Percentiles rank a stretch among this genome's conserved stretches.
Evolutionary conservation across 2,797 vertebrate genomes (phyloP).

Genomic region (Sitta carolinensis): DNA sequence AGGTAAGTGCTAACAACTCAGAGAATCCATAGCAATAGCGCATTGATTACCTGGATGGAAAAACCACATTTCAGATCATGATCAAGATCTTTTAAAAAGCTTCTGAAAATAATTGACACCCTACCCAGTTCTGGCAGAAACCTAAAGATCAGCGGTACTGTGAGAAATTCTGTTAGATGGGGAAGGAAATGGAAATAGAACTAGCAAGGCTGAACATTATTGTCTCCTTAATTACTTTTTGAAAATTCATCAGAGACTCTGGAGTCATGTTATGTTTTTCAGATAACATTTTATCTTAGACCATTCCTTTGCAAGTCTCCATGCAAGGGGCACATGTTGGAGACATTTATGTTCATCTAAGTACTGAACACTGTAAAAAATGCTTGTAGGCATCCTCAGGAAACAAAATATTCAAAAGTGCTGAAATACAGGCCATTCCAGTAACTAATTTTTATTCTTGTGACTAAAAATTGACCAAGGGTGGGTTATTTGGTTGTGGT

Average conservation of each 20-base stretch:
- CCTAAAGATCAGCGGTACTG: not conserved
- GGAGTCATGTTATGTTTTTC: not conserved
- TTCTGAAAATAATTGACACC: not conserved
- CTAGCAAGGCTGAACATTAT: not conserved
- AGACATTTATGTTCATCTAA: not conserved
- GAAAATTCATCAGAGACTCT: not conserved
- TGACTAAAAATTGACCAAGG: not conserved
- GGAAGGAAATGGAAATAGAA: not conserved
- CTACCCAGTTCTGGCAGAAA: not conserved
- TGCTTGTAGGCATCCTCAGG: not conserved
- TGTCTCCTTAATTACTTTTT: not conserved
- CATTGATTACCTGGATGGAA: not conserved
- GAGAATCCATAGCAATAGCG: not conserved
- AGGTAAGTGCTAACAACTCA: not conserved
- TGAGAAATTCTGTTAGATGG: not conserved
- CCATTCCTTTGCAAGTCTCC: not conserved
- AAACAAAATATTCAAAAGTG: not conserved
- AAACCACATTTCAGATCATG: not conserved
- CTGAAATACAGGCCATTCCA: not conserved
- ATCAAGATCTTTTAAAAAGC: not conserved
- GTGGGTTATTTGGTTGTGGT: not conserved
- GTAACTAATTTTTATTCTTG: not conserved
- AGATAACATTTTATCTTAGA: not conserved
- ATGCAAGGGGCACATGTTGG: not conserved
- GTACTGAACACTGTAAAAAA: not conserved